Evolutionary conservation across 2,888 invertebrate genomes (phyloP), one percentile per base, ranked within the genome.

Genomic region (Portevinia maculata): DNA sequence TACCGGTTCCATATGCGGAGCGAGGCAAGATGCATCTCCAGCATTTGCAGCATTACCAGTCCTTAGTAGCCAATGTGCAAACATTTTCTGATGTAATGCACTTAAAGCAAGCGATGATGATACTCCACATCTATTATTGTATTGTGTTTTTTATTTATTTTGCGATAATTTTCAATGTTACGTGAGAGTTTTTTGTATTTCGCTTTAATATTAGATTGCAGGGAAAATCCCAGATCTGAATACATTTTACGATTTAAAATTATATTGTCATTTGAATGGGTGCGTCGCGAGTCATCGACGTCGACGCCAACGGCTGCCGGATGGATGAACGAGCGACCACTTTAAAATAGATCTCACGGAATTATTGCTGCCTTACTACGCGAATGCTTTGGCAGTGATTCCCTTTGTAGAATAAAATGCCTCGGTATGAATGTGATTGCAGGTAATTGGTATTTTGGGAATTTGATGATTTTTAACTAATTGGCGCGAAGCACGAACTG

Each of bases 161-260:
- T 55, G 67, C 65, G 55, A 52, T 55, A 62, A 75, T 79, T 79
- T 74, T 62, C 62, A 79, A 62, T 57, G 57, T 75, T 79, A 75
- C 62, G 75, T 75, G 79, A 74, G 69, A 24, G 53, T 41, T 67
- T 50, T 50, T 37, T 2, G 32, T 37, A 57, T 62, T 60, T 64
- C 37, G 32, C 1, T 64, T 48, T 0, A 21, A 74, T n/a, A 50
- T 44, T 37, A 34, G 39, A 62, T 34, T 50, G 32, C 17, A 11
- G 41, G 78, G 71, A 78, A 64, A 59, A 65, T 64, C 71, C 62
- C 78, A 44, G 19, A 30, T 50, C 11, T 64, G 11, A 50, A 55
- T 41, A 53, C 21, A 32, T 65, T 65, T 15, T 34, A 6, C 34
- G 30, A 69, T n/a, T 57, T 30, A 13, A 70, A 19, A 37, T 57